Evolutionary conservation across 30 jellyfish, hydroid and myxozoan species (phyloP), one percentile per base, ranked within the genome.

Genomic region (Rhopilema esculentum): DNA sequence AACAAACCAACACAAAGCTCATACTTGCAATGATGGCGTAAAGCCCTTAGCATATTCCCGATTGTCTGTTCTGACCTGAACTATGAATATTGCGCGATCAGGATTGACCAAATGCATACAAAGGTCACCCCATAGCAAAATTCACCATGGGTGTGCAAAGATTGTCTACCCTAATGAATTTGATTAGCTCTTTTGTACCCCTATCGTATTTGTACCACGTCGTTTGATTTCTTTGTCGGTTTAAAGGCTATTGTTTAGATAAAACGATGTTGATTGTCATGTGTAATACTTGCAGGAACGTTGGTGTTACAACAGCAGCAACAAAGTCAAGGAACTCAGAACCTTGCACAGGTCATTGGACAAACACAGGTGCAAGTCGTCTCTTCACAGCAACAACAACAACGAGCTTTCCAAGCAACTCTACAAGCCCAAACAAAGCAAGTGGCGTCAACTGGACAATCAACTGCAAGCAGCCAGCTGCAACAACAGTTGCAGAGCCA

Each of bases 291-390:
- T 32, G 32, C 72, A 85, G 93, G 98, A 12, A 87, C 96, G 33
- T 85, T 92, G 23, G 98, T 92, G 0, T 69, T 94, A 74, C 98
- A 88, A 22, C 97, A 96, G 75, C 97, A 88, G 49, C 98, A 93
- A 69, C 89, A 77, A 27, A 32, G 77, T 68, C 93, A 80, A 40
- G 88, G 77, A 30, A 49, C 83, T 20, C 96, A 88, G 75, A 79
- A 52, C 83, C 69, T 75, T 0, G 91, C 96, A 23, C 98, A 92
- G 68, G 93, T 80, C 73, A 71, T 82, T n/a, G 91, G 96, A 9
- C 50, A 86, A 71, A 71, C 94, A 17, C 98, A 91, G 50, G 91
- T 94, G 25, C 96, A 84, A 32, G 98, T 94, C 9, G 97, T 89
- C 33, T 84, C 97, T 1, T 89, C 98, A 7, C 85, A 79, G 27